Evolutionary conservation across 2,888 invertebrate species (phyloP).

Genomic region (Eristalis pertinax): DNA sequence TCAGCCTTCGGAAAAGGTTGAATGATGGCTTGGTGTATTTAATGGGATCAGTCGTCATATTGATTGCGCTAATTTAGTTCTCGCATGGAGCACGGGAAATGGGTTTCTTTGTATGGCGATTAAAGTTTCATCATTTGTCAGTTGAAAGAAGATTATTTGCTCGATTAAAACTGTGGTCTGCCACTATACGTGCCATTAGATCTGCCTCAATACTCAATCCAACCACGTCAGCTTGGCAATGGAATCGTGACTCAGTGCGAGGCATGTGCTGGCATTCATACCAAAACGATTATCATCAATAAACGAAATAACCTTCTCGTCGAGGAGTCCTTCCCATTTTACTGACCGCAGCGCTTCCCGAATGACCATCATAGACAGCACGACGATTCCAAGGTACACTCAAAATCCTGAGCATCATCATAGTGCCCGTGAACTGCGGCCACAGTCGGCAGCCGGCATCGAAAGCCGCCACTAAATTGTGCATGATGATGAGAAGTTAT

Average conservation of each 20-base stretch:
- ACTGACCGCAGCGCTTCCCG: constrained; percentile 37
- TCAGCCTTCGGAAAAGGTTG: constrained; percentile 20
- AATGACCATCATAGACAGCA: constrained; percentile 10
- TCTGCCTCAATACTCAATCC: constrained; percentile 3
- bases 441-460: background rate
- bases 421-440: background rate
- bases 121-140: background rate
- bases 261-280: constrained; percentile 46
- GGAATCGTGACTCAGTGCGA: constrained; percentile 28
- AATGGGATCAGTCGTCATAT: constrained; percentile 14
- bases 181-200: constrained; percentile 56
- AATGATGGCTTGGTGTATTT: constrained; percentile 1
- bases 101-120: background rate
- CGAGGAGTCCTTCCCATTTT: constrained; percentile 41
- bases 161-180: constrained; percentile 25
- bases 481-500: constrained; percentile 19
- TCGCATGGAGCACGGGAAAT: background rate
- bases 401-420: background rate
- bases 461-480: constrained; percentile 1
- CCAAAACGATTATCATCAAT: constrained; percentile 59
- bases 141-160: background rate
- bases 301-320: constrained; percentile 54
- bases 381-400: constrained; percentile 19
- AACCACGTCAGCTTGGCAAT: background rate
- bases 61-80: constrained; percentile 23